Conservation (phyloP, 2,113 vertebrate species). For the Suncus etruscus region DNA sequence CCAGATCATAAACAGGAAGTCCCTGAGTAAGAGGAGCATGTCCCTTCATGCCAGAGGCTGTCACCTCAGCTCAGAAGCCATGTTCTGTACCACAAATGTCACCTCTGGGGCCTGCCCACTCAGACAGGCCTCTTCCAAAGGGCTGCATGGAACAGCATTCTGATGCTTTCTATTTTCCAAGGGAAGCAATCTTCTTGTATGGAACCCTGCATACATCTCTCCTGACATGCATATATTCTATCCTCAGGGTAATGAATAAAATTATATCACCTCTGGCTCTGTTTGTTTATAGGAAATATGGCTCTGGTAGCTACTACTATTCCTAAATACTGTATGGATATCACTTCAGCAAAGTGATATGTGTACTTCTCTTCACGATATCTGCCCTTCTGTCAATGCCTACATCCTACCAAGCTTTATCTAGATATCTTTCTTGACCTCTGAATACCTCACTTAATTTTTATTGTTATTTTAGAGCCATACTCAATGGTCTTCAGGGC, state of each 20-base stretch:
- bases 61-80: accelerated
- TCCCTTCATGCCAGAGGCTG: accelerated
- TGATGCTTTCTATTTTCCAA: neutral
- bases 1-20: constrained; percentile 28
- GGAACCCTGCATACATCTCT: neutral
- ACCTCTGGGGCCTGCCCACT: accelerated
- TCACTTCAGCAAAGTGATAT: neutral
- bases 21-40: neutral
- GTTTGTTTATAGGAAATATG: neutral
- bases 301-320: neutral
- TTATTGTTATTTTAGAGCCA: too few species aligned
- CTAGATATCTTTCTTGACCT: accelerated
- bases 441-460: neutral
- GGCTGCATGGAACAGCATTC: neutral
- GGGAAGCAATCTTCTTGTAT: neutral
- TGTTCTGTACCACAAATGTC: neutral
- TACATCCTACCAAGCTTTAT: neutral
- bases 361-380: neutral
- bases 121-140: neutral
- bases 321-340: neutral
- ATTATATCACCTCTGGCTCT: neutral
- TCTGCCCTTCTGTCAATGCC: neutral
- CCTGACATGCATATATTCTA: neutral
- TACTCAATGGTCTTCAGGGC: too few species aligned
- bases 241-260: neutral